A percentile compares a stretch with the other conserved stretches of the same genome.
Evolutionary conservation across 2,888 invertebrate genomes (phyloP).

Genomic region (Cremastobaeus sp.): DNA sequence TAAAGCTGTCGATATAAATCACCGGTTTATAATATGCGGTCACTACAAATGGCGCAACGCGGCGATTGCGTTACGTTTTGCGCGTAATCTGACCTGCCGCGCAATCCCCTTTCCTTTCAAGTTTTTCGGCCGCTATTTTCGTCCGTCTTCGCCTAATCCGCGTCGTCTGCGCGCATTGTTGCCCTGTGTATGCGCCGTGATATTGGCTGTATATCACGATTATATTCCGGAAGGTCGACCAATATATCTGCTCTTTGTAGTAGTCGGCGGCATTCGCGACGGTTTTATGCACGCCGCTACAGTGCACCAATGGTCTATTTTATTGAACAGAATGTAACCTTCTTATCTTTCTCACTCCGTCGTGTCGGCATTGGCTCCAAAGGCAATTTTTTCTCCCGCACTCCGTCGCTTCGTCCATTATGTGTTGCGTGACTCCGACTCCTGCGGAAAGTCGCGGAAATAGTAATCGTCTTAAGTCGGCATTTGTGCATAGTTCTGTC

Average conservation of each 20-base stretch:
- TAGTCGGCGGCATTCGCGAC: slow-evolving; percentile 64
- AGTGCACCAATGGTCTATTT: slow-evolving; percentile 68
- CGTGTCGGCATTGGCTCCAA: slow-evolving; percentile 48
- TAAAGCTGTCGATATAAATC: slow-evolving; percentile 51
- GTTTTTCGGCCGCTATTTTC: slow-evolving; percentile 26
- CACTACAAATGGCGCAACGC: slow-evolving; percentile 13
- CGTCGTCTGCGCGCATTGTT: slow-evolving; percentile 35
- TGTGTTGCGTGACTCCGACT: slow-evolving; percentile 40
- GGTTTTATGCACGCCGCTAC: slow-evolving; percentile 71
- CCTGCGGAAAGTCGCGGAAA: slow-evolving; percentile 43
- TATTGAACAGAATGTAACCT: slow-evolving; percentile 63
- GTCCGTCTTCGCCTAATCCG: slow-evolving; percentile 22
- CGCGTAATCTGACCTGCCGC: slow-evolving; percentile 27
- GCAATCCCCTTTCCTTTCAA: slow-evolving; percentile 24
- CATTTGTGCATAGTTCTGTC: slow-evolving; percentile 45
- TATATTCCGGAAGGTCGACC: slow-evolving; percentile 65
- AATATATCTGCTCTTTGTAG: slow-evolving; percentile 56
- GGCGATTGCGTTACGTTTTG: slow-evolving; percentile 15
- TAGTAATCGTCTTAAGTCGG: slow-evolving; percentile 55
- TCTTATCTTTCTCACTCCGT: slow-evolving; percentile 65
- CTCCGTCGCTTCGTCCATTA: slow-evolving; percentile 18
- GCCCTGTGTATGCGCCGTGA: slow-evolving; percentile 64
- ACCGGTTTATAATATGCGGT: slow-evolving; percentile 30
- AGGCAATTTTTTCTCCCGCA: slow-evolving; percentile 14
- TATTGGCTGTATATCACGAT: slow-evolving; percentile 74